Evolutionary conservation across 2,113 vertebrate species (phyloP).

Genomic region (Prunella himalayana): DNA sequence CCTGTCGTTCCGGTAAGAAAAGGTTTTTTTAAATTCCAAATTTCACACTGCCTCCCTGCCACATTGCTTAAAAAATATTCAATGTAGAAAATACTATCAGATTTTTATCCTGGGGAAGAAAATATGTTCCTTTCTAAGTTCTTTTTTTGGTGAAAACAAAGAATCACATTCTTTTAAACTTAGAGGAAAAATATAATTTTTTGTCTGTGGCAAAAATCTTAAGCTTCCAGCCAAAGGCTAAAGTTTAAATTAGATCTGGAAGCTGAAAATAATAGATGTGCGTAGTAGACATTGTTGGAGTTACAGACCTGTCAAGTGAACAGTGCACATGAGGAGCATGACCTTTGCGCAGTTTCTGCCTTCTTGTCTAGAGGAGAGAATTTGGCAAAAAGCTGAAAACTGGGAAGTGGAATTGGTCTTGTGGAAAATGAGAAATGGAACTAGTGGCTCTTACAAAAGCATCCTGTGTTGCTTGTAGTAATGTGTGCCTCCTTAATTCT

Average conservation of each 20-base stretch:
- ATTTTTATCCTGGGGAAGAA: neutral
- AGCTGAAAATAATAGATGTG: neutral
- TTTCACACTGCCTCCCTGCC: neutral
- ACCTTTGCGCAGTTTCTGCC: neutral
- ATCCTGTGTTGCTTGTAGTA: neutral
- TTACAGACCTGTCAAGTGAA: neutral
- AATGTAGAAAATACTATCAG: neutral
- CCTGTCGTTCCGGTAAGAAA: neutral
- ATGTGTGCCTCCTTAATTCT: neutral
- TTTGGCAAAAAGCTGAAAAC: neutral
- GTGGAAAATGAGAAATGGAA: neutral
- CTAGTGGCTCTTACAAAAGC: neutral
- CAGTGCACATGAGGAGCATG: neutral
- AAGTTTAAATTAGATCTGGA: neutral
- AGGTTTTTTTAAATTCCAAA: neutral
- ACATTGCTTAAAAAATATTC: neutral
- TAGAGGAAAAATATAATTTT: neutral
- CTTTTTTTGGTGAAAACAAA: neutral
- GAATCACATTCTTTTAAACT: neutral
- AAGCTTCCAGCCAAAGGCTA: neutral
- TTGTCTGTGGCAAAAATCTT: neutral
- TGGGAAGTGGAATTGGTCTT: neutral
- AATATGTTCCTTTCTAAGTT: neutral
- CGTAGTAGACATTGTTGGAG: neutral
- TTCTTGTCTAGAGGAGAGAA: neutral